Percentiles rank a stretch among this genome's conserved stretches.
Evolutionary conservation across 2,888 invertebrate genomes (phyloP).

Genomic region (Phaonia tiefii): DNA sequence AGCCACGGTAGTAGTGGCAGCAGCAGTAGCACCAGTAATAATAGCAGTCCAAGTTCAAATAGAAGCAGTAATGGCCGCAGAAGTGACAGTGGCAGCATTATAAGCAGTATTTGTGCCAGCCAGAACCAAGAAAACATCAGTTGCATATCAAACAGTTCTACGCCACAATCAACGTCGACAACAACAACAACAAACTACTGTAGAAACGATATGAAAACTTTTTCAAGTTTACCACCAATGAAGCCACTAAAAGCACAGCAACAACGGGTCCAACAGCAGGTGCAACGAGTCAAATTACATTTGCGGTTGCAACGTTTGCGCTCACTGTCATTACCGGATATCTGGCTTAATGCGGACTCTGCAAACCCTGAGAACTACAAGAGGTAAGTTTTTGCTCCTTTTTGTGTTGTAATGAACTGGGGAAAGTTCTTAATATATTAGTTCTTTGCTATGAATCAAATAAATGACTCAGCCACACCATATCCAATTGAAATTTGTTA

Average conservation of each 20-base stretch:
- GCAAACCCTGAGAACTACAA: slow-evolving; percentile 23
- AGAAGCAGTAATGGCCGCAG: slow-evolving; percentile 21
- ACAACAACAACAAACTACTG: slow-evolving; percentile 38
- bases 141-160: slow-evolving; percentile 13
- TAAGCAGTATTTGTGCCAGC: slow-evolving; percentile 1
- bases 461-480: not conserved
- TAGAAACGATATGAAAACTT: slow-evolving; percentile 31
- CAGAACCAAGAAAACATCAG: slow-evolving; percentile 20
- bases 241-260: slow-evolving; percentile 37
- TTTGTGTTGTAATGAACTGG: not conserved
- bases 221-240: not conserved
- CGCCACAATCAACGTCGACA: slow-evolving; percentile 27
- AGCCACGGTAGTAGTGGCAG: slow-evolving; percentile 10
- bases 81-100: not conserved
- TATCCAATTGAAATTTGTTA: too few species aligned
- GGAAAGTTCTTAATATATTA: not conserved
- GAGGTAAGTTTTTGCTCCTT: slow-evolving; percentile 52
- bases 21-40: slow-evolving; percentile 15
- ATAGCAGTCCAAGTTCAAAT: slow-evolving; percentile 24
- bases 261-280: slow-evolving; percentile 31
- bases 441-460: not conserved
- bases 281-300: too few species aligned
- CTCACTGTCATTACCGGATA: slow-evolving; percentile 74
- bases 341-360: slow-evolving; percentile 63
- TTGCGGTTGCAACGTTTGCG: slow-evolving; percentile 68